Percentiles rank a stretch among this genome's conserved stretches.
Conservation (phyloP, 2,888 invertebrate genomes). For the Lottia gigantea region DNA sequence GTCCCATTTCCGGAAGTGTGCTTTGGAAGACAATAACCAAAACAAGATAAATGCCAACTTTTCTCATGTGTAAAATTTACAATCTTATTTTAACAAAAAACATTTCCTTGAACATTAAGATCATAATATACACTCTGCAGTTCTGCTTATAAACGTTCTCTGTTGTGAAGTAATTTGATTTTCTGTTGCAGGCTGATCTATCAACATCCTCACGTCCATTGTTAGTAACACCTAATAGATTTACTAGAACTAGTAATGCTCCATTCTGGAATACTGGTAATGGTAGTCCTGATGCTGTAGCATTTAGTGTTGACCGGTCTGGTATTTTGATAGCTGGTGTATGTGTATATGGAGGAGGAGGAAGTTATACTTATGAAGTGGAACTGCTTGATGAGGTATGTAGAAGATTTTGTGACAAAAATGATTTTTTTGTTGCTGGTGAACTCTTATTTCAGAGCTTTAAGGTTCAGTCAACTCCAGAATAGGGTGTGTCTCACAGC, state of each 20-base stretch:
- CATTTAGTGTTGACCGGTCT: constrained; percentile 89
- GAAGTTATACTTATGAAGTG: constrained; percentile 88
- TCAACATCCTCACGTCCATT: constrained; percentile 82
- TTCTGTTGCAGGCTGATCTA: constrained; percentile 74
- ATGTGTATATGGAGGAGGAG: constrained; percentile 85
- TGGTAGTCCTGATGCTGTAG: constrained; percentile 95
- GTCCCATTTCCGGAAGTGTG: no score
- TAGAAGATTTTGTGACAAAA: background rate
- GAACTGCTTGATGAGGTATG: constrained; percentile 78
- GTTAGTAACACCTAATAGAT: constrained; percentile 88
- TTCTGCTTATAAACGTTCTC: no score
- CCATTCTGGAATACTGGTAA: constrained; percentile 97
- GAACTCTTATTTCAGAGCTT: background rate
- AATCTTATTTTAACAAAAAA: no score
- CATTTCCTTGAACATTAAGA: no score
- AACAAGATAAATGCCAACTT: no score
- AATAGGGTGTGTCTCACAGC: no score
- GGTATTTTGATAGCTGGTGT: constrained; percentile 91
- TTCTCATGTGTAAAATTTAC: no score
- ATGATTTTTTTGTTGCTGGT: background rate
- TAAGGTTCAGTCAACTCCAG: no score
- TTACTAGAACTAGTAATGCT: constrained; percentile 88
- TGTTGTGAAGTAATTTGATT: no score
- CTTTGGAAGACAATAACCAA: no score
- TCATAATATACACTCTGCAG: no score